Percentiles rank a stretch among this genome's conserved stretches.
Evolutionary conservation across 1,140 invertebrate species (phyloP).

Genomic region (Neodiprion fabricii): DNA sequence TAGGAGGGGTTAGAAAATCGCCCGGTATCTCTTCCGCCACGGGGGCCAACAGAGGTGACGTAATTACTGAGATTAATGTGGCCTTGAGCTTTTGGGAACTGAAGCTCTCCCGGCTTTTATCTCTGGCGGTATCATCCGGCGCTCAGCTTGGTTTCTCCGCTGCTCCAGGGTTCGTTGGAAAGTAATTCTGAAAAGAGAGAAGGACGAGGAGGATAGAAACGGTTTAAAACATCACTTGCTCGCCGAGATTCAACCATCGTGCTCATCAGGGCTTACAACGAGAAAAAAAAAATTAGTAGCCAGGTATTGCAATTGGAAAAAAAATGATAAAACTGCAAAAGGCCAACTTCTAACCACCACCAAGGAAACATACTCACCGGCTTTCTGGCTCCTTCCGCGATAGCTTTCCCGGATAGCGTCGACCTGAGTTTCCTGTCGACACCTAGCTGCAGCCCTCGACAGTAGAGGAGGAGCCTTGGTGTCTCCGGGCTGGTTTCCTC

Average conservation of each 20-base stretch:
- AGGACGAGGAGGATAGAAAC: constrained; percentile 19
- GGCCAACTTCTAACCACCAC: too few species aligned
- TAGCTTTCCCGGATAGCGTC: not conserved
- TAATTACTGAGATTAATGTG: constrained; percentile 56
- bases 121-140: constrained; percentile 43
- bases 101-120: constrained; percentile 45
- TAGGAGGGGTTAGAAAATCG: not conserved
- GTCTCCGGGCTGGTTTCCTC: constrained; percentile 21
- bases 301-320: too few species aligned
- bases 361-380: too few species aligned
- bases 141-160: constrained; percentile 23
- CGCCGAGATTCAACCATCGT: constrained; percentile 25
- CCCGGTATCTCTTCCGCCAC: not conserved
- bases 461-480: constrained; percentile 30
- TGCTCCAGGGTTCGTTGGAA: constrained; percentile 29
- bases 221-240: constrained; percentile 54
- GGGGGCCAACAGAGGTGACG: constrained; percentile 51
- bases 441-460: not conserved
- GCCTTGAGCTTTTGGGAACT: constrained; percentile 45
- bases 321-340: too few species aligned
- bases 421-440: not conserved
- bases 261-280: constrained; percentile 27
- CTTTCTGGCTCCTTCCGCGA: too few species aligned
- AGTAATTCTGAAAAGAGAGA: constrained; percentile 49
- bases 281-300: not conserved